Evolutionary conservation across 2,888 invertebrate species (phyloP).

Genomic region (Xestia sexstrigata): DNA sequence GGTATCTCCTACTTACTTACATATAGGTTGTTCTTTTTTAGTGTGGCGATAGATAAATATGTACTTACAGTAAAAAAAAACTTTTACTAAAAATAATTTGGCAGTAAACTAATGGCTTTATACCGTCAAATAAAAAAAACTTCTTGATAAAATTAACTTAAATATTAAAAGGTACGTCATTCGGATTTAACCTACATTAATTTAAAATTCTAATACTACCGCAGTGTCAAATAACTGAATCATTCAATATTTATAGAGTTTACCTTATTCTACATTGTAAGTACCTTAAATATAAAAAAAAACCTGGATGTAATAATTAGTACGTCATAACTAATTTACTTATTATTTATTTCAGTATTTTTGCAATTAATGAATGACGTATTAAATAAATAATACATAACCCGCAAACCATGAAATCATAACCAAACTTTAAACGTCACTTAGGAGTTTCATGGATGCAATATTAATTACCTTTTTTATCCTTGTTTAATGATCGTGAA

Average conservation of each 20-base stretch:
- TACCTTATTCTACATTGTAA: neutral
- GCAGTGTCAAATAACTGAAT: conserved; percentile 45
- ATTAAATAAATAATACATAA: neutral
- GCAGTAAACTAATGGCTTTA: neutral
- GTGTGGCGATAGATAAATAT: neutral
- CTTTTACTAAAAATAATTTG: neutral
- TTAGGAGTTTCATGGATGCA: neutral
- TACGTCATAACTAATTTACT: neutral
- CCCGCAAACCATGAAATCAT: neutral
- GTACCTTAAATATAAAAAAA: neutral
- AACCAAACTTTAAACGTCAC: neutral
- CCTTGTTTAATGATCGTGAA: neutral
- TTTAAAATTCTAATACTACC: conserved; percentile 42
- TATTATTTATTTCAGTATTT: neutral
- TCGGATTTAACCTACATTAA: conserved; percentile 28
- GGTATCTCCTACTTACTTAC: neutral
- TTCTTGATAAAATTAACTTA: conserved; percentile 6
- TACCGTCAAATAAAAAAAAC: neutral
- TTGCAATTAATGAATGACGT: conserved; percentile 14
- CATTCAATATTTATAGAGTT: conserved; percentile 32
- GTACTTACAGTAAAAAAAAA: too few species aligned
- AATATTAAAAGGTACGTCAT: conserved; percentile 26
- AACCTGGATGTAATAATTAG: neutral
- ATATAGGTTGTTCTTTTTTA: neutral
- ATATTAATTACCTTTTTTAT: neutral